phyloP scores from a whole-genome alignment of 2,888 invertebrate genomes.

The Morpho helenor region DNA sequence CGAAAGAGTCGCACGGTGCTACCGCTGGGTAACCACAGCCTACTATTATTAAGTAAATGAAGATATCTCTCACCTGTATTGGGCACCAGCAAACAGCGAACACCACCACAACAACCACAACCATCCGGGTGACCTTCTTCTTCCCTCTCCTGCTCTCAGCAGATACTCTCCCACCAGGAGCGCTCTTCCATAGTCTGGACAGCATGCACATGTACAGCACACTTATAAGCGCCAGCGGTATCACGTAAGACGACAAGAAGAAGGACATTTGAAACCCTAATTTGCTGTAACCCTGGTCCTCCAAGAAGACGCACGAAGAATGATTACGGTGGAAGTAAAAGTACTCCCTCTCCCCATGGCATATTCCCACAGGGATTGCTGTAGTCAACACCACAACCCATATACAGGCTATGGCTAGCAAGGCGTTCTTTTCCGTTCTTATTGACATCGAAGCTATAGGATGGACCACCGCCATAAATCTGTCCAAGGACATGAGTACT shows the following conservation, averaged over 20 bases:
- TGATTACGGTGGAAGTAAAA: slow-evolving; percentile 81
- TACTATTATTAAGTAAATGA: no score
- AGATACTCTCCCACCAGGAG: slow-evolving; percentile 89
- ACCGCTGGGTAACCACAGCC: no score
- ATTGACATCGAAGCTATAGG: slow-evolving; percentile 93
- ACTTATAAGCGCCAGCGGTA: slow-evolving; percentile 92
- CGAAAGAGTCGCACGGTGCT: no score
- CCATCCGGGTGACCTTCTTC: slow-evolving; percentile 94
- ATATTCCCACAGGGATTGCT: slow-evolving; percentile 87
- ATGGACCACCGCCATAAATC: slow-evolving; percentile 95
- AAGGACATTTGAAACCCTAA: slow-evolving; percentile 87
- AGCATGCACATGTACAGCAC: slow-evolving; percentile 94
- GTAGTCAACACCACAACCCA: slow-evolving; percentile 90
- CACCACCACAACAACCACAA: slow-evolving; percentile 93
- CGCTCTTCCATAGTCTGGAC: slow-evolving; percentile 90
- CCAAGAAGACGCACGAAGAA: slow-evolving; percentile 84
- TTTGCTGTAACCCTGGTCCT: slow-evolving; percentile 80
- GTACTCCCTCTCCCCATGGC: slow-evolving; percentile 87
- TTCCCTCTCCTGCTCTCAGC: slow-evolving; percentile 91
- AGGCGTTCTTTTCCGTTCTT: slow-evolving; percentile 89
- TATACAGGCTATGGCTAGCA: slow-evolving; percentile 86
- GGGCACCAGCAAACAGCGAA: slow-evolving; percentile 97
- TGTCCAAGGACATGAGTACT: slow-evolving; percentile 95
- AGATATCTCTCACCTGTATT: slow-evolving; percentile 84
- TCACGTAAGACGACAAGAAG: slow-evolving; percentile 92